These are phyloP conservation scores for Serilophus lunatus DNA, from an alignment of 2,113 vertebrate species.

Conservation along the genomic window DNA sequence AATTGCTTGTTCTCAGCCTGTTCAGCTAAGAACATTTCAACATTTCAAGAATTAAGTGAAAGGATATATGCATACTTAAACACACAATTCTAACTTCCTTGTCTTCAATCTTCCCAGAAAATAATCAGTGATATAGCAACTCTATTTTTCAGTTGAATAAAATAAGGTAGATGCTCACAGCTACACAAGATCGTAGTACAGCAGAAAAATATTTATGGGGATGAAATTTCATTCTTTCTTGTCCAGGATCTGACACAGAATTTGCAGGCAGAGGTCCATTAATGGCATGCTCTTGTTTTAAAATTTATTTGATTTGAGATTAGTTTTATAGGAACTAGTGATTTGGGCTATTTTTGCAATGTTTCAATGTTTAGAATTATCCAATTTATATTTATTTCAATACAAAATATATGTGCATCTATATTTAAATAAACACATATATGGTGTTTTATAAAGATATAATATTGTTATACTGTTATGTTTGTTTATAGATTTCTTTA, in stretches of 20 bases:
- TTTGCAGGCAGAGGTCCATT: background rate
- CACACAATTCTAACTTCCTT: background rate
- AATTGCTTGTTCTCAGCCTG: background rate
- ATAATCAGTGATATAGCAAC: background rate
- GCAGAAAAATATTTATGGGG: background rate
- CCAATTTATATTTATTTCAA: background rate
- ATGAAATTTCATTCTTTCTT: background rate
- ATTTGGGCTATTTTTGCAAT: background rate
- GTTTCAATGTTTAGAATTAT: background rate
- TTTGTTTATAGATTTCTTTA: background rate
- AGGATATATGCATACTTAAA: background rate
- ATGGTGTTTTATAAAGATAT: background rate
- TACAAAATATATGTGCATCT: background rate
- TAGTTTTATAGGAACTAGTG: background rate
- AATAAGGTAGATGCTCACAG: background rate
- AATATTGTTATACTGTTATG: background rate
- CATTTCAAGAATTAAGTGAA: background rate
- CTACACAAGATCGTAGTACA: background rate
- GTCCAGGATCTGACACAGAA: background rate
- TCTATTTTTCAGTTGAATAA: background rate
- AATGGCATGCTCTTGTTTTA: background rate
- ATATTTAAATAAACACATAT: background rate
- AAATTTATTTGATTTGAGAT: background rate
- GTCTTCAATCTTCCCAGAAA: background rate
- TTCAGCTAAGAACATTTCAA: background rate